Base-by-base conservation (phyloP, 2,797 vertebrate genomes). In the Arremon brunneinucha region DNA sequence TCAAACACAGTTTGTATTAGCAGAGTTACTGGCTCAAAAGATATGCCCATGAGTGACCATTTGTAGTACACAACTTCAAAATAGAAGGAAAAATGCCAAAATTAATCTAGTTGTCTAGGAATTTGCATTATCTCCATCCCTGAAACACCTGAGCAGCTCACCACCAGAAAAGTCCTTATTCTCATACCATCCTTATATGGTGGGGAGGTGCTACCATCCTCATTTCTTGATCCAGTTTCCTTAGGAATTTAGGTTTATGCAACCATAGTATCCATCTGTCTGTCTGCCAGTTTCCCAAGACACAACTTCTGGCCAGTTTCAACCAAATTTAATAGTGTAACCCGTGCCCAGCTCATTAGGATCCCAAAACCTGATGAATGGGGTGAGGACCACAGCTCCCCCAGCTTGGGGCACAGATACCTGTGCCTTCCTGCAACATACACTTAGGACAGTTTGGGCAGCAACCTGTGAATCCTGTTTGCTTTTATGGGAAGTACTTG, bases 341-440 rank as follows among this genome's bases (percentile, higher is more conserved):
- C 4, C 28, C 0, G 0, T 47, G 44, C 27, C 35, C 39, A 79
- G 22, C 53, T 9, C 1, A 4, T 57, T 39, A 50, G 52, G 16
- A 60, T 81, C 15, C 43, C 56, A 57, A 27, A 34, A 12, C 34
- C 15, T 53, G 28, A 43, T 49, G 43, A 86, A 14, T 12, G 2
- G 2, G 19, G 7, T 60, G 64, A 92, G 53, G 37, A 82, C 9
- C 10, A 32, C 27, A 39, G 27, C 22, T 32, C 19, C 20, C 53
- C 39, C 47, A 35, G 7, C 70, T 35, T 27, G n/a, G 35, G 26
- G 8, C 0, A 0, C 20, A 35, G 30, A 10, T 19, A 8, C 22
- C 43, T 6, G 0, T 55, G 14, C 49, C 43, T 74, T 56, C 50
- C 44, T n/a, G n/a, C 1, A 4, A 21, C 2, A 2, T 4, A n/a